Evolutionary conservation across 2,888 invertebrate species (phyloP).

Genomic region (Stenurella melanura): DNA sequence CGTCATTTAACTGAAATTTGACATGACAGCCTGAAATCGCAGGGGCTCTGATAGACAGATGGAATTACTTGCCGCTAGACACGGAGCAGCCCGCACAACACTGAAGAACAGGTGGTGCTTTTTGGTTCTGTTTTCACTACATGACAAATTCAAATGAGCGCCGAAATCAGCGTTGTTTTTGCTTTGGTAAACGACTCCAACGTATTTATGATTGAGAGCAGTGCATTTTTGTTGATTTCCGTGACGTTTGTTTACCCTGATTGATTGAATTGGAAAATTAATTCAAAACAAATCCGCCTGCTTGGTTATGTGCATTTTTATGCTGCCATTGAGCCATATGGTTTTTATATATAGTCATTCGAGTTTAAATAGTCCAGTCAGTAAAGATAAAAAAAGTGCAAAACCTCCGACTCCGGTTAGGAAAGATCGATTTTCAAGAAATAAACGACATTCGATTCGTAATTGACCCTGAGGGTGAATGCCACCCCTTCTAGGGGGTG

Average conservation of each 20-base stretch:
- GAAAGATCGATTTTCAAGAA: too few relatives aligned
- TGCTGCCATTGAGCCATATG: not conserved
- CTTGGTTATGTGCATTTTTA: not conserved
- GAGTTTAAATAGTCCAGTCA: too few relatives aligned
- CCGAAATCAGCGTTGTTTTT: constrained; percentile 18
- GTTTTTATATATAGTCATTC: not conserved
- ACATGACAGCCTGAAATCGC: constrained; percentile 26
- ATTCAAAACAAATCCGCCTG: not conserved
- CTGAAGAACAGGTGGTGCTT: constrained; percentile 18
- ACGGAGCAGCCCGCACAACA: not conserved
- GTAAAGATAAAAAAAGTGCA: too few relatives aligned
- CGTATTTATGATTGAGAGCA: constrained; percentile 20
- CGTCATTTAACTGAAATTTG: constrained; percentile 31
- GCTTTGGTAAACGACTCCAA: constrained; percentile 11
- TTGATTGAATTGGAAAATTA: constrained; percentile 26
- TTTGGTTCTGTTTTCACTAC: constrained; percentile 13
- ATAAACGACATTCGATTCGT: too few relatives aligned
- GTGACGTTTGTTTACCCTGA: constrained; percentile 25
- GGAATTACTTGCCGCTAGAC: constrained; percentile 3
- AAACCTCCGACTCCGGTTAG: too few relatives aligned
- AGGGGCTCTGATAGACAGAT: constrained; percentile 21
- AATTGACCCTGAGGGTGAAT: too few relatives aligned
- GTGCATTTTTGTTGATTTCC: constrained; percentile 21
- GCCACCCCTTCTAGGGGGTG: too few relatives aligned
- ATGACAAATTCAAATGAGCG: constrained; percentile 20